Base-by-base conservation (phyloP, 2,888 invertebrate genomes). In the Amphipoea oculea region DNA sequence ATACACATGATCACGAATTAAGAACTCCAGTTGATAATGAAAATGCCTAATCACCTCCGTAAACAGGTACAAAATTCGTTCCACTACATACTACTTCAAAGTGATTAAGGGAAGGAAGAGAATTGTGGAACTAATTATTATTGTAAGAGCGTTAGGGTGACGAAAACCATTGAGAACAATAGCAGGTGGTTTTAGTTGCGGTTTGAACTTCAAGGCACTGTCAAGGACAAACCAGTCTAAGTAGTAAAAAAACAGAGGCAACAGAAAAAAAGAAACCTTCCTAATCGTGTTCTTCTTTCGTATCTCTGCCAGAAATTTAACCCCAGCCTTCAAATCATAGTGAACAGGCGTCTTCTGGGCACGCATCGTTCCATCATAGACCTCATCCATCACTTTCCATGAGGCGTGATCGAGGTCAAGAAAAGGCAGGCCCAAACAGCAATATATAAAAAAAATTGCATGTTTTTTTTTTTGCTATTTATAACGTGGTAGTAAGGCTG, bases 71-170 rank as follows among this genome's bases (percentile, higher is more conserved):
- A 42, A 69, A 75, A 78, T 78, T 76, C 7, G 76, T 71, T 76
- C 29, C 67, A 60, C 20, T n/a, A 7, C 23, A 14, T n/a, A 7
- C 20, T 70, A 45, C 40, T 63, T n/a, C 9, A 70, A 73, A 65
- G 57, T 36, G 4, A 51, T 79, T 73, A 57, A 73, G 66, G 74
- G 62, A 60, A 75, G 88, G 86, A 86, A 88, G 70, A 45, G 7
- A 71, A 69, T 42, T 29, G 48, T 66, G 77, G 74, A 85, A 83
- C 76, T 20, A 84, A 86, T 77, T n/a, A 65, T 6, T 36, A 3
- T 17, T 73, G 45, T 51, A 45, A 78, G 54, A 69, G 62, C 65
- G 36, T 54, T 68, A 73, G 40, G 51, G 36, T 72, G 75, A 78
- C 73, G 75, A 84, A 36, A 51, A 54, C 36, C 23, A 29, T 42